Base-by-base conservation (phyloP, 2,888 invertebrate genomes). In the Drosophila aldrichi region DNA sequence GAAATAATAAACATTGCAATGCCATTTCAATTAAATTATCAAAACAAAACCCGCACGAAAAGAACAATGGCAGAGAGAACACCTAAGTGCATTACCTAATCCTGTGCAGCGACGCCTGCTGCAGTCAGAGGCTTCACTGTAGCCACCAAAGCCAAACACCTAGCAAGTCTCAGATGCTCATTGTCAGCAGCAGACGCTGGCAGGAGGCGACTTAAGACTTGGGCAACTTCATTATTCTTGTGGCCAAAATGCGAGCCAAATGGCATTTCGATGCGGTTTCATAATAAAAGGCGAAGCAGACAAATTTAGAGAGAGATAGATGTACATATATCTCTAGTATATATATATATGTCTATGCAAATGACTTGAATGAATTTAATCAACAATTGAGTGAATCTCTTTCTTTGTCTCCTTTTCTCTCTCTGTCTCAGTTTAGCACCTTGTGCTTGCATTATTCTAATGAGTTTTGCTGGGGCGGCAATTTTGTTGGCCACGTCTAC, bases 11-110 rank as follows among this genome's bases (percentile, higher is more conserved):
- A 80, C 80, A 79, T 70, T 74, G 82, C 68, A 66, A 68, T 84
- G 82, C 86, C 77, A 71, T 82, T 82, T 88, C 88, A 88, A 87
- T 87, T 87, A 89, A 87, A 89, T 87, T 87, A 89, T 90, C 87
- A 79, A 76, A 89, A 82, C 83, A 87, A 67, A 73, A 66, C 49
- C 62, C 34, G 41, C 59, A 59, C 68, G 56, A 82, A 89, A 81
- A 76, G 88, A 74, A 88, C 89, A 86, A 89, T 89, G 46, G 68
- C 68, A 18, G 8, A 32, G 74, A 81, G 78, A 73, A 66, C 89
- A 38, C 16, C 40, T 43, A 79, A 84, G 81, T 84, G 88, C 84
- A 82, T 73, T 63, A 36, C 34, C 68, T 29, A 61, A 75, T 76
- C 72, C 72, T 57, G 41, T 66, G 66, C 67, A 25, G 46, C 29